A percentile compares a stretch with the other conserved stretches of the same genome.
Evolutionary conservation across 1,140 invertebrate genomes (phyloP).

Genomic region (Zaprionus nigranus): DNA sequence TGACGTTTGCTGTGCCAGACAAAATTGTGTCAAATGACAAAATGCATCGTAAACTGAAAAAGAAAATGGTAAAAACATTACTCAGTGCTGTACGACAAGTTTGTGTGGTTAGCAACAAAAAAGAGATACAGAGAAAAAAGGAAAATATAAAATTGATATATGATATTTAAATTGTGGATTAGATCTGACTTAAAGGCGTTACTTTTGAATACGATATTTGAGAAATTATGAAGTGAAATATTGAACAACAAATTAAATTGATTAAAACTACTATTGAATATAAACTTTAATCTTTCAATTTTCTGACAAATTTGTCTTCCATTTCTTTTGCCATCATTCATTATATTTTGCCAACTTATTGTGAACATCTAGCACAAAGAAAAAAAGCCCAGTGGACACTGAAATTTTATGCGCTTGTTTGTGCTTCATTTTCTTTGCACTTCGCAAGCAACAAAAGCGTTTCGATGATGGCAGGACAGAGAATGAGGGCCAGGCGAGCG

Average conservation of each 20-base stretch:
- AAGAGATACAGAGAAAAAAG: background rate
- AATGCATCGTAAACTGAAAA: conserved; percentile 68
- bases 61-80: conserved; percentile 53
- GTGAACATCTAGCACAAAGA: conserved; percentile 9
- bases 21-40: conserved; percentile 80
- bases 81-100: conserved; percentile 40
- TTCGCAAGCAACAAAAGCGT: conserved; percentile 39
- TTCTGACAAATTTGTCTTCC: background rate
- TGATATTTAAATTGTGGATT: background rate
- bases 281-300: background rate
- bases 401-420: conserved; percentile 54
- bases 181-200: background rate
- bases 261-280: background rate
- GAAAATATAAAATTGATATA: background rate
- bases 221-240: background rate
- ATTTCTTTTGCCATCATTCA: background rate
- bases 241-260: too few relatives aligned
- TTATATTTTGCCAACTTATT: conserved; percentile 26
- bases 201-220: background rate
- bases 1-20: conserved; percentile 54
- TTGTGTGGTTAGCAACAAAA: background rate
- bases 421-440: conserved; percentile 52
- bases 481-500: background rate
- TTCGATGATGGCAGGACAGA: conserved; percentile 13
- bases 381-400: conserved; percentile 36